phyloP scores from a whole-genome alignment of 2,888 invertebrate species.

The Pandemis cinnamomeana region DNA sequence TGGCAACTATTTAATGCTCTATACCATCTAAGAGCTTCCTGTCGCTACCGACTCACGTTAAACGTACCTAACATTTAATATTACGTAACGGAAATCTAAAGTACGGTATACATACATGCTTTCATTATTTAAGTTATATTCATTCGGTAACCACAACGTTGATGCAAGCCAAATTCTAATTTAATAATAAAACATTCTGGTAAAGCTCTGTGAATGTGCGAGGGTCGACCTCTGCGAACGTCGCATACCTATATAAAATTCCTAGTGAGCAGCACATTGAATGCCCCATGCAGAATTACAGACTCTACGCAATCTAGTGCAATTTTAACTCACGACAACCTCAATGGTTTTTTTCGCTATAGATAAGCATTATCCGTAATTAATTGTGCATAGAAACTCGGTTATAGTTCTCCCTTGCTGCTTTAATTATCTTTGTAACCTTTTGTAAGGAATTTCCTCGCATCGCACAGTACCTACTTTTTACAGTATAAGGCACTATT shows the following conservation, averaged over 20 bases:
- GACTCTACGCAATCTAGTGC: background rate
- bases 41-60: slow-evolving; percentile 8
- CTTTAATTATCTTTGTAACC: too few relatives aligned
- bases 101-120: background rate
- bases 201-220: slow-evolving; percentile 20
- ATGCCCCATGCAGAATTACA: background rate
- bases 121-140: slow-evolving; percentile 9
- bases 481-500: too few relatives aligned
- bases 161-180: slow-evolving; percentile 20
- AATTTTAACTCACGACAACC: background rate
- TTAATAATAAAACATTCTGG: slow-evolving; percentile 28
- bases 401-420: too few relatives aligned
- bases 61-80: slow-evolving; percentile 11
- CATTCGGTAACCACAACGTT: slow-evolving; percentile 10
- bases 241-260: slow-evolving; percentile 15
- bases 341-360: too few relatives aligned
- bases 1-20: slow-evolving; percentile 60
- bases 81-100: slow-evolving; percentile 2
- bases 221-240: slow-evolving; percentile 18
- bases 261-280: slow-evolving; percentile 4
- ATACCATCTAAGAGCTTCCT: slow-evolving; percentile 35
- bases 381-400: too few relatives aligned
- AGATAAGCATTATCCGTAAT: too few relatives aligned
- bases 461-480: too few relatives aligned
- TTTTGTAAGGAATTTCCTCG: too few relatives aligned